Base-by-base conservation (phyloP, 2,888 invertebrate genomes). In the Trilocha varians region DNA sequence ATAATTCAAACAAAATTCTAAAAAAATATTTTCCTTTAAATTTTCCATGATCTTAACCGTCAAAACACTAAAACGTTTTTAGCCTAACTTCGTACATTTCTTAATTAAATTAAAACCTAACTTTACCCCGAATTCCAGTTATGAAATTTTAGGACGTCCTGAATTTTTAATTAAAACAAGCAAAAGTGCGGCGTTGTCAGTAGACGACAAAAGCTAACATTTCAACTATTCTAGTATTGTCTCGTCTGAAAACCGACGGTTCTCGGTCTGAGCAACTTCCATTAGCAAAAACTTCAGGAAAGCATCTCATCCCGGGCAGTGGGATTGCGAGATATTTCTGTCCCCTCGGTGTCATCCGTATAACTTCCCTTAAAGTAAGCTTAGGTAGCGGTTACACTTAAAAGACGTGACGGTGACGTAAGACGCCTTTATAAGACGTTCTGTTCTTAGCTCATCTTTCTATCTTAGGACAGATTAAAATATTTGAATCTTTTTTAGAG, bases 301-400 rank as follows among this genome's bases (percentile, higher is more conserved):
- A 66, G 65, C 68, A 60, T 66, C 66, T 68, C 70, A 70, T 74
- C 69, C 69, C 60, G 53, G 59, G 60, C 62, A 65, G 62, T 55
- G 69, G 65, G 70, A 78, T 78, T 78, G 78, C 75, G 64, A 71
- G 74, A 76, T 71, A 75, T 74, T 67, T 69, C 62, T 63, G 74
- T 80, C 79, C 77, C 78, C 50, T 59, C 69, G 73, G 79, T 75
- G 73, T 79, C 78, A 77, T 79, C 79, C 78, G 64, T 72, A 70
- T 74, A 78, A 78, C 77, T 79, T 78, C 70, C 62, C 64, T 78
- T 75, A 70, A 70, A 75, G 76, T 71, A 70, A 77, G 77, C 78
- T 78, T n/a, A n/a, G n/a, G n/a, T n/a, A n/a, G n/a, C n/a, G n/a
- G n/a, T n/a, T n/a, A n/a, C n/a, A n/a, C n/a, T n/a, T n/a, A n/a